Percentiles rank a stretch among this genome's conserved stretches.
These are phyloP conservation scores for Cephalopterus ornatus DNA, from an alignment of 2,113 vertebrate genomes.

Conservation along the genomic window DNA sequence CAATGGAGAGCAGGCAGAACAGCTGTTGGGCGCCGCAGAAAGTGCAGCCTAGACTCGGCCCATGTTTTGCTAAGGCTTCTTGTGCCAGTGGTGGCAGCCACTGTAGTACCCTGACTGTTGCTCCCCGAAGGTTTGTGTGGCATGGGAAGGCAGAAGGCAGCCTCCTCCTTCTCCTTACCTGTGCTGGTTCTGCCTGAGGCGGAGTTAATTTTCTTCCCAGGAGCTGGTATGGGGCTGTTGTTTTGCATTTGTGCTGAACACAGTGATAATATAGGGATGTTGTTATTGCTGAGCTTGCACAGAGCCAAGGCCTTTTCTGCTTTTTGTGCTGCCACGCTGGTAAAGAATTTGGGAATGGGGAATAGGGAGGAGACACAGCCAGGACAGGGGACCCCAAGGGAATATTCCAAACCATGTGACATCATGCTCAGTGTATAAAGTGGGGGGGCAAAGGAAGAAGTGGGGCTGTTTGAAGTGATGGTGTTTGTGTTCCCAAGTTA, in stretches of 20 bases:
- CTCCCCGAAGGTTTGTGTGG: background rate
- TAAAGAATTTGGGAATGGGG: background rate
- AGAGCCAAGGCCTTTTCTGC: background rate
- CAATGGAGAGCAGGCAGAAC: background rate
- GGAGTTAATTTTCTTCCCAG: background rate
- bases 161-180: background rate
- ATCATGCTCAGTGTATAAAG: background rate
- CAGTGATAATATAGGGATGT: background rate
- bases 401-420: background rate
- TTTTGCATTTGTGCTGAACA: background rate
- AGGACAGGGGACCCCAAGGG: background rate
- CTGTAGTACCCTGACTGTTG: background rate
- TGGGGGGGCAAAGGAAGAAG: background rate
- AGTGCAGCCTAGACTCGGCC: background rate
- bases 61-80: background rate
- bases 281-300: background rate
- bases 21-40: background rate
- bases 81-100: background rate
- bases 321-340: accelerated
- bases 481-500: background rate
- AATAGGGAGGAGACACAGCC: background rate
- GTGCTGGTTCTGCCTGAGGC: background rate
- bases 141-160: background rate
- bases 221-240: background rate
- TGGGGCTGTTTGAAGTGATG: accelerated